phyloP scores from a whole-genome alignment of 1,140 invertebrate species.

The Portunus trituberculatus region DNA sequence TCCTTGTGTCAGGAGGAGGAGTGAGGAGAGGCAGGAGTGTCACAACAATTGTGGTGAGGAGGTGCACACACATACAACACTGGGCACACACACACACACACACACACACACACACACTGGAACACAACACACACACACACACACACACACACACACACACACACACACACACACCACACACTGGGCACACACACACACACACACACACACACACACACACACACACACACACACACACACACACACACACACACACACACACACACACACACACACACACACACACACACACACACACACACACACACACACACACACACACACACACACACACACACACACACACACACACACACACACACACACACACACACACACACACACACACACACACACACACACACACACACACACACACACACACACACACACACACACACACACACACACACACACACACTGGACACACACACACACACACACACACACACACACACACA shows the following conservation, averaged over 20 bases:
- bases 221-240: slow-evolving; percentile 20
- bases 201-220: slow-evolving; percentile 17
- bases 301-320: slow-evolving; percentile 20
- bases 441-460: slow-evolving; percentile 8
- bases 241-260: not conserved
- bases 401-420: not conserved
- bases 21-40: too few relatives aligned
- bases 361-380: slow-evolving; percentile 8
- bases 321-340: not conserved
- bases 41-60: too few relatives aligned
- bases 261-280: not conserved
- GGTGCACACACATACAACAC: too few relatives aligned
- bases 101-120: too few relatives aligned
- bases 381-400: not conserved
- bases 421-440: slow-evolving; percentile 20
- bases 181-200: not conserved
- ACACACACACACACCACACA: too few relatives aligned
- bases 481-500: slow-evolving; percentile 8
- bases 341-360: not conserved
- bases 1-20: too few relatives aligned
- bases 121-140: too few relatives aligned
- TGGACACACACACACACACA: not conserved
- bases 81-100: too few relatives aligned
- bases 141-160: too few relatives aligned
- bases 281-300: slow-evolving; percentile 20